Base-by-base conservation (phyloP, 2,888 invertebrate species). In the Lomographa bimaculata region DNA sequence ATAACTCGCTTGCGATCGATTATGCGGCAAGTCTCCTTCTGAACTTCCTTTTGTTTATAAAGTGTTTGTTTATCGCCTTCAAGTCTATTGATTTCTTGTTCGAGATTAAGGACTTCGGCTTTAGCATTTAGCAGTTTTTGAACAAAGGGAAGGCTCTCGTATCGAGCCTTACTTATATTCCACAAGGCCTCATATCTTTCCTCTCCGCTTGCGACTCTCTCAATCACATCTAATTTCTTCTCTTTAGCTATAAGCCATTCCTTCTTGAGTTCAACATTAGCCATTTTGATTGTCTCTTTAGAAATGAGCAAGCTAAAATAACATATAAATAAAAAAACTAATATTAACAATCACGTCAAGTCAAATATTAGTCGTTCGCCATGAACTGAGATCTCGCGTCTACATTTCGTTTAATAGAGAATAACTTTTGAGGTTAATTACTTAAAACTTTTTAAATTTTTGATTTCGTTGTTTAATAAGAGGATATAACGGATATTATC, bases 141-240 rank as follows among this genome's bases (percentile, higher is more conserved):
- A n/a, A 84, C 74, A 30, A 64, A 70, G 16, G 75, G 75, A 36
- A 84, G 67, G 41, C 67, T 80, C 59, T 86, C 81, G 47, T 70
- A 83, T 57, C 75, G 62, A 16, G 47, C 60, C 55, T 84, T 81
- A 34, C 71, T 61, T 33, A 62, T 50, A 16, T 62, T 9, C 86
- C 87, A 85, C 7, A 79, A 35, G 1, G 67, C 54, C 53, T 86
- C 80, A 49, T 83, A 82, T 53, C 75, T 82, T 25, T 69, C 73
- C 51, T 72, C 71, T 5, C 74, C 74, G 3, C 46, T 54, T 11
- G 59, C 51, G 2, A 75, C 59, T 21, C 73, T 67, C 37, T 77
- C 70, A 7, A 43, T 42, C 6, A 74, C 57, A 36, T 75, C 67
- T 2, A 17, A 18, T 33, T 71, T 76, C 3, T 54, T 64, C 34